These are phyloP conservation scores for Tinea semifulvella DNA, from an alignment of 2,888 invertebrate genomes.

Conservation along the genomic window DNA sequence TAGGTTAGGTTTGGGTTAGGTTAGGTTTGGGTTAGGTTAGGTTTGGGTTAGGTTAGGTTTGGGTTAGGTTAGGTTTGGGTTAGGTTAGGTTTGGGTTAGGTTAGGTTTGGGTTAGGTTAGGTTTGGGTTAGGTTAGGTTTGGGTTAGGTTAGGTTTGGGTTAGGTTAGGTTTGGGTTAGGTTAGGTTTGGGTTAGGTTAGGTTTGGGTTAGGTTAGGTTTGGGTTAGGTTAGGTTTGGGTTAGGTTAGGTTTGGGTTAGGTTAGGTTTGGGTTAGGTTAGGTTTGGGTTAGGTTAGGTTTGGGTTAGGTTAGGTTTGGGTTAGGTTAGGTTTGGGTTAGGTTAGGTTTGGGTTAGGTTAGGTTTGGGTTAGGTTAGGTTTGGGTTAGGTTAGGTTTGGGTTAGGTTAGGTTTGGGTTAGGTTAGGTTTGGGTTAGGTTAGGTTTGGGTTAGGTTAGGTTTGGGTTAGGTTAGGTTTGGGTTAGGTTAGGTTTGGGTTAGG, in stretches of 20 bases:
- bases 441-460: slow-evolving; percentile 19
- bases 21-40: slow-evolving; percentile 15
- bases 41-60: slow-evolving; percentile 17
- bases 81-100: slow-evolving; percentile 19
- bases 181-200: slow-evolving; percentile 23
- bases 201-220: slow-evolving; percentile 23
- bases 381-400: slow-evolving; percentile 21
- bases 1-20: slow-evolving; percentile 19
- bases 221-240: slow-evolving; percentile 21
- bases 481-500: slow-evolving; percentile 23
- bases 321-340: slow-evolving; percentile 20
- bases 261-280: slow-evolving; percentile 20
- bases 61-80: slow-evolving; percentile 20
- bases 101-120: slow-evolving; percentile 21
- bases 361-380: slow-evolving; percentile 22
- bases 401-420: slow-evolving; percentile 20
- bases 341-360: slow-evolving; percentile 23
- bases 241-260: slow-evolving; percentile 19
- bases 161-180: slow-evolving; percentile 20
- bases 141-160: slow-evolving; percentile 18
- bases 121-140: slow-evolving; percentile 22
- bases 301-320: too few relatives aligned
- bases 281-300: slow-evolving; percentile 19
- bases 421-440: slow-evolving; percentile 20
- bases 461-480: slow-evolving; percentile 22